phyloP scores from a whole-genome alignment of 2,113 vertebrate genomes.

The Plotosus lineatus region DNA sequence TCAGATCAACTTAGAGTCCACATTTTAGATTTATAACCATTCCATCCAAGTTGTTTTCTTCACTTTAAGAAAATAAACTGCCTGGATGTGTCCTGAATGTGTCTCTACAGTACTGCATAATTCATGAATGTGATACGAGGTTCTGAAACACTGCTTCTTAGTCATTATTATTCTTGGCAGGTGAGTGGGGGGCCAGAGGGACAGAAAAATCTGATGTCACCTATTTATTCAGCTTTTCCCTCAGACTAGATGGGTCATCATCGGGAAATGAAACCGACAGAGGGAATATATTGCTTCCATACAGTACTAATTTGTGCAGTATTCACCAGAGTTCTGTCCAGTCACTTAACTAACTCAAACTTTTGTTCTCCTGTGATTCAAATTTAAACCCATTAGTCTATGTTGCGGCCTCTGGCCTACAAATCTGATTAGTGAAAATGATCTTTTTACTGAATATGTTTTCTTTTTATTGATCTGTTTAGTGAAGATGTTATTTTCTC shows the following conservation, averaged over 20 bases:
- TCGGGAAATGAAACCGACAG: too few relatives aligned
- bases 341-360: conserved; percentile 16
- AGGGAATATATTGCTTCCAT: neutral
- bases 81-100: neutral
- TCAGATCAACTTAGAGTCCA: neutral
- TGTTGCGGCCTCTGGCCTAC: neutral
- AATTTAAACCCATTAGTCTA: conserved; percentile 26
- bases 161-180: conserved; percentile 38
- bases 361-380: neutral
- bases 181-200: neutral
- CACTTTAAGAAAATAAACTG: neutral
- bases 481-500: too few relatives aligned
- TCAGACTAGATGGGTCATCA: too few relatives aligned
- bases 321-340: conserved; percentile 9
- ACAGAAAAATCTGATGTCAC: neutral
- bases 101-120: conserved; percentile 6
- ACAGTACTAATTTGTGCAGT: neutral
- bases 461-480: too few relatives aligned
- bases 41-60: neutral
- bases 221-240: neutral
- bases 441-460: neutral
- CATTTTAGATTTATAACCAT: neutral
- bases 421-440: conserved; percentile 2
- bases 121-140: neutral
- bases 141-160: neutral